These are phyloP conservation scores for Ascaphus truei DNA, from an alignment of 2,113 vertebrate genomes.

Conservation along the genomic window DNA sequence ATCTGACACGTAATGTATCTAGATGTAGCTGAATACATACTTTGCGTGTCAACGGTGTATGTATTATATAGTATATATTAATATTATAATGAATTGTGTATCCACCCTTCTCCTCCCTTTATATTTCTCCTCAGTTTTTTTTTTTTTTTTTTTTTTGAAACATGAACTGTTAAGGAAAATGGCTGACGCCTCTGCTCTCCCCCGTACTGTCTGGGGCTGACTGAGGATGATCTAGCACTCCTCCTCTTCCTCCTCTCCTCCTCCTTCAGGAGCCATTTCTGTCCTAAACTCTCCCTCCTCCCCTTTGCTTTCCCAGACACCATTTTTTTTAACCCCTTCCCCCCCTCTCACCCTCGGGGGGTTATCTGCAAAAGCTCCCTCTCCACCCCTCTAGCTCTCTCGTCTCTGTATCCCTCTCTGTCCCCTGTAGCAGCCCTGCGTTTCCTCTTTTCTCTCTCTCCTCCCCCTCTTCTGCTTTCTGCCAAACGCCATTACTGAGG, in stretches of 20 bases:
- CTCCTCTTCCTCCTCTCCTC: constrained; percentile 11
- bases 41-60: no score
- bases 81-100: no score
- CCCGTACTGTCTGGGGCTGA: constrained; percentile 54
- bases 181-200: constrained; percentile 70
- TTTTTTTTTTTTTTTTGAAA: background rate
- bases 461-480: constrained; percentile 52
- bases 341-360: no score
- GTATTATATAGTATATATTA: no score
- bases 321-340: background rate
- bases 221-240: constrained; percentile 42
- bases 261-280: background rate
- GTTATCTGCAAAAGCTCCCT: no score
- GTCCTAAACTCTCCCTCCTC: background rate
- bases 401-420: background rate
- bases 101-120: background rate
- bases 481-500: constrained; percentile 79
- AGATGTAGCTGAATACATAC: no score
- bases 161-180: constrained; percentile 71
- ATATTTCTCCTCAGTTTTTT: no score
- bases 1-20: no score
- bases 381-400: background rate
- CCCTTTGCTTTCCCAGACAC: background rate
- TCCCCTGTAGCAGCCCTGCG: background rate
- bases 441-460: constrained; percentile 6